phyloP scores from a whole-genome alignment of 2,888 invertebrate species.

The Nephrotoma appendiculata region DNA sequence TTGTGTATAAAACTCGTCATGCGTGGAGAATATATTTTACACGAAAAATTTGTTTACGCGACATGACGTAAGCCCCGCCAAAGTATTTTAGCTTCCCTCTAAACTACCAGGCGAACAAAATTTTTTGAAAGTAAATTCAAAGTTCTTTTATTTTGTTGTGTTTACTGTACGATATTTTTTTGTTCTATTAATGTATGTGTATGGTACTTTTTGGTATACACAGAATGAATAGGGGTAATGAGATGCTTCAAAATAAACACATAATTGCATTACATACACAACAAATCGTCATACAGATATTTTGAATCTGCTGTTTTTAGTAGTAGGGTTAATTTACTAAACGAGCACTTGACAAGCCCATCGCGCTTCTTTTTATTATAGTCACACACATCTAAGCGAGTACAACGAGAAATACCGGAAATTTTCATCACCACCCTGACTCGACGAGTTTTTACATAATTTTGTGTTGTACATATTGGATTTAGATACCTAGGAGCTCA shows the following conservation, averaged over 20 bases:
- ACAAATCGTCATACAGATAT: background rate
- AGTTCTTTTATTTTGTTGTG: background rate
- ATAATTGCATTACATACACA: background rate
- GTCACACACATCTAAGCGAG: background rate
- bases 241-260: background rate
- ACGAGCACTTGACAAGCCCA: background rate
- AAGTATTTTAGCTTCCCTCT: conserved; percentile 35
- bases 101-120: conserved; percentile 29
- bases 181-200: background rate
- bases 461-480: background rate
- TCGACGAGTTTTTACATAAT: background rate
- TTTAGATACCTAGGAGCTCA: background rate
- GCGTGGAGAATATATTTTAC: background rate
- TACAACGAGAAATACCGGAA: background rate
- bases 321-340: background rate
- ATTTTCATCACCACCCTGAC: background rate
- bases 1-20: background rate
- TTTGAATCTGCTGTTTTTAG: background rate
- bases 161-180: background rate
- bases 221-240: background rate
- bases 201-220: background rate
- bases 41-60: background rate
- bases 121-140: conserved; percentile 11
- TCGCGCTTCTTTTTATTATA: background rate
- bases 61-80: conserved; percentile 28